phyloP scores from a whole-genome alignment of 1,140 invertebrate genomes.

The Leptinotarsa texana region DNA sequence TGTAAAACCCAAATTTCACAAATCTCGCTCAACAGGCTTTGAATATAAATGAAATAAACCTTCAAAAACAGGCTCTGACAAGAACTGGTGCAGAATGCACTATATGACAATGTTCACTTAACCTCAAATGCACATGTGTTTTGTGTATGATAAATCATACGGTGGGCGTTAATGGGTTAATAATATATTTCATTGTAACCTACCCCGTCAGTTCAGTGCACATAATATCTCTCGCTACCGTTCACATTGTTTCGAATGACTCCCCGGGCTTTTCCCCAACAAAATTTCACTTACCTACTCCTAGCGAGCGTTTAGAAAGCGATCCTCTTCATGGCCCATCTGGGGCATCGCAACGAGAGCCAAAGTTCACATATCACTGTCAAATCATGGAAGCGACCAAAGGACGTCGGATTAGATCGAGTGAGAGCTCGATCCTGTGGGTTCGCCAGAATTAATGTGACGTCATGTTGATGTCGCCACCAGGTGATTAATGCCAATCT shows the following conservation, averaged over 20 bases:
- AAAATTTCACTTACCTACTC: slow-evolving; percentile 6
- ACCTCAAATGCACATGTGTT: too few species aligned
- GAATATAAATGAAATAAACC: too few species aligned
- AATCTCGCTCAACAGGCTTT: too few species aligned
- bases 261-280: background rate
- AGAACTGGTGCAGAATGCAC: too few species aligned
- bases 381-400: slow-evolving; percentile 34
- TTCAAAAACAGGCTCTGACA: too few species aligned
- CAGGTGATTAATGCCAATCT: slow-evolving; percentile 47
- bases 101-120: too few species aligned
- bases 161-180: too few species aligned
- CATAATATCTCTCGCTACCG: too few species aligned
- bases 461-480: slow-evolving; percentile 45
- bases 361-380: slow-evolving; percentile 37
- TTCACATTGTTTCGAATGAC: background rate
- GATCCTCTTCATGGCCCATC: background rate
- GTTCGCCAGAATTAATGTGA: slow-evolving; percentile 46
- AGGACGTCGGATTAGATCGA: slow-evolving; percentile 30
- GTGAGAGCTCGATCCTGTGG: slow-evolving; percentile 25
- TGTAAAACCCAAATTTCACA: too few species aligned
- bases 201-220: too few species aligned
- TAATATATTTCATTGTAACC: too few species aligned
- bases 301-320: background rate
- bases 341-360: slow-evolving; percentile 4
- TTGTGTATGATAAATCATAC: too few species aligned